A percentile compares a stretch with the other conserved stretches of the same genome.
Conservation (phyloP, 2,113 vertebrate species). For the Sitta europaea region DNA sequence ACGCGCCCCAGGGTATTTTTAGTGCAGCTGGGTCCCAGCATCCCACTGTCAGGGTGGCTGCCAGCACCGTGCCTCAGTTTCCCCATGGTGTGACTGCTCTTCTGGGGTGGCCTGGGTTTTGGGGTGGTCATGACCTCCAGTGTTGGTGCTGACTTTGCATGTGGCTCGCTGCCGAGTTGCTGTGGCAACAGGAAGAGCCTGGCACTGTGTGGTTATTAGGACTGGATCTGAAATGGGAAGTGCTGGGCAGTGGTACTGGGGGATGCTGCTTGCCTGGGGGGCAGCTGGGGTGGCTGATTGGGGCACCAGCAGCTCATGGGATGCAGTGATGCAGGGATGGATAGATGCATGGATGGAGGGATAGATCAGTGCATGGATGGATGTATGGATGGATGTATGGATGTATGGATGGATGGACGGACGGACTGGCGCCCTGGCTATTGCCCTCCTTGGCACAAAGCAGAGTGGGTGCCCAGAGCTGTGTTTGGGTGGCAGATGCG, state of each 20-base stretch:
- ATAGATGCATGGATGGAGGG: too few relatives aligned
- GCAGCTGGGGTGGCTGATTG: rapidly evolving
- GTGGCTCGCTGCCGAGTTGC: not conserved
- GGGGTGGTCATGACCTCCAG: not conserved
- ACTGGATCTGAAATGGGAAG: not conserved
- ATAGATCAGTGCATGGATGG: too few relatives aligned
- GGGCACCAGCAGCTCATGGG: not conserved
- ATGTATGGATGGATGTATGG: too few relatives aligned
- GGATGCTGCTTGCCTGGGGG: not conserved
- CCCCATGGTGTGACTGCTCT: rapidly evolving
- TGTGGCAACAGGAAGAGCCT: not conserved
- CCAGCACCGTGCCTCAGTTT: not conserved
- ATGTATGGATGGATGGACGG: not conserved
- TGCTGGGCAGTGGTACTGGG: not conserved
- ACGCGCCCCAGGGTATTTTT: not conserved
- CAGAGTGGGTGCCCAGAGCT: not conserved
- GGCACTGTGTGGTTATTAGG: not conserved
- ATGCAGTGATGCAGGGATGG: too few relatives aligned
- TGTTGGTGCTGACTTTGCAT: not conserved
- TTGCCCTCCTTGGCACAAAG: rapidly evolving
- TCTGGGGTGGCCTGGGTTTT: not conserved
- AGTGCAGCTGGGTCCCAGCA: not conserved
- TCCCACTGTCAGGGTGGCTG: rapidly evolving
- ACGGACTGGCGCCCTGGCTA: not conserved
- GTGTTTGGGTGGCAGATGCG: rapidly evolving